A percentile compares a stretch with the other conserved stretches of the same genome.
phyloP scores from a whole-genome alignment of 2,888 invertebrate genomes.

The Melinaea menophilus region DNA sequence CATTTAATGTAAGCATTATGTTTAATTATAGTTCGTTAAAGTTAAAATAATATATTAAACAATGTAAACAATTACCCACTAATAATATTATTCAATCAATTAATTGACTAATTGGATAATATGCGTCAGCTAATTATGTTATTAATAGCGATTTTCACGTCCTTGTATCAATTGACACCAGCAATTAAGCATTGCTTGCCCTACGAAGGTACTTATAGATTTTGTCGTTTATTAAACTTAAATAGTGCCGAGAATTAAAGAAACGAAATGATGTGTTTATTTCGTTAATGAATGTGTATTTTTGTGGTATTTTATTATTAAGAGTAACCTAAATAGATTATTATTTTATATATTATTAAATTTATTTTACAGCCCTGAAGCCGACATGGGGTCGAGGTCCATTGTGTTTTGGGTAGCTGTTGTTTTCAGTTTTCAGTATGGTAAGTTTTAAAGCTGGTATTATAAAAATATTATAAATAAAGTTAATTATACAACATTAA shows the following conservation, averaged over 20 bases:
- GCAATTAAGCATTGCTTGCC: constrained; percentile 11
- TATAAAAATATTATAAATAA: too few relatives aligned
- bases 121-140: background rate
- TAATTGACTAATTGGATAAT: constrained; percentile 13
- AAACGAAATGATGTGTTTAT: too few relatives aligned
- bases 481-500: too few relatives aligned
- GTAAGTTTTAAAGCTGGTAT: constrained; percentile 10
- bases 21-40: background rate
- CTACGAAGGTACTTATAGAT: constrained; percentile 6
- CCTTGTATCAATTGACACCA: constrained; percentile 27
- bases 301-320: too few relatives aligned
- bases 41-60: background rate
- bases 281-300: too few relatives aligned
- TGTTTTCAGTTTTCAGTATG: constrained; percentile 46
- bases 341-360: constrained; percentile 9
- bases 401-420: constrained; percentile 42
- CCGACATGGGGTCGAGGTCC: constrained; percentile 56
- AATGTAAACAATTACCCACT: background rate
- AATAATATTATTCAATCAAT: constrained; percentile 9
- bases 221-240: too few relatives aligned
- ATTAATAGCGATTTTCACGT: constrained; percentile 12
- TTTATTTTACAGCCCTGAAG: constrained; percentile 50
- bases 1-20: too few relatives aligned
- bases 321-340: too few relatives aligned
- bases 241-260: too few relatives aligned